Base-by-base conservation (phyloP, 2,113 vertebrate species). In the Eira barbara region DNA sequence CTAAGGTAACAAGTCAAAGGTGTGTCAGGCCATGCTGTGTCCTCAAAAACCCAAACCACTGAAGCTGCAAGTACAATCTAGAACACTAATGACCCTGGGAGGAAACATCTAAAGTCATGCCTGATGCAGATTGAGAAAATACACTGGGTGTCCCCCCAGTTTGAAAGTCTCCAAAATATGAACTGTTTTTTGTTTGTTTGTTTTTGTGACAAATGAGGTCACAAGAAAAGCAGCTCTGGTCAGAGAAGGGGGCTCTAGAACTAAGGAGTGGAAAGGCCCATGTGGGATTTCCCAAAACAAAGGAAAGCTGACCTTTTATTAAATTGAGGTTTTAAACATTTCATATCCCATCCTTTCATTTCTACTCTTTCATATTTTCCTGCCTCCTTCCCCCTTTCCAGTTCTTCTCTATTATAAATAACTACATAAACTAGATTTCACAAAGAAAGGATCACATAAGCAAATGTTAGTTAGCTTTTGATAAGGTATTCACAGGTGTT, bases 91-190 rank as follows among this genome's bases (percentile, higher is more conserved):
- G 23, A 67, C 15, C 14, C 15, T n/a, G 7, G 39, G 39, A 67
- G 47, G 47, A 45, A 80, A 25, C 42, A 45, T 25, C 9, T 25
- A 31, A 61, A 82, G 47, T 79, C 17, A 71, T 1, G 6, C 11
- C 17, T 57, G 18, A 52, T 42, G 49, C 74, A 73, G 49, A 49
- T 3, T 87, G 8, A 87, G 31, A 89, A 87, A 81, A 86, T 3
- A 23, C 0, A 23, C 17, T 13, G 7, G 1, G 17, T 18, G 0
- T 55, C 13, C 17, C n/a, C 29, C 7, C 31, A 6, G 7, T 20
- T 36, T 27, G 21, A 34, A 1, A 3, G 20, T 34, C 36, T 74
- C 42, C 18, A 45, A 47, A 74, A 52, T 31, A 7, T 12, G 21
- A 39, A 55, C 29, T n/a, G 0, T 29, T 42, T 52, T 3, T 73